Conservation (phyloP, 1,140 invertebrate genomes). For the Drosophila jambulina region DNA sequence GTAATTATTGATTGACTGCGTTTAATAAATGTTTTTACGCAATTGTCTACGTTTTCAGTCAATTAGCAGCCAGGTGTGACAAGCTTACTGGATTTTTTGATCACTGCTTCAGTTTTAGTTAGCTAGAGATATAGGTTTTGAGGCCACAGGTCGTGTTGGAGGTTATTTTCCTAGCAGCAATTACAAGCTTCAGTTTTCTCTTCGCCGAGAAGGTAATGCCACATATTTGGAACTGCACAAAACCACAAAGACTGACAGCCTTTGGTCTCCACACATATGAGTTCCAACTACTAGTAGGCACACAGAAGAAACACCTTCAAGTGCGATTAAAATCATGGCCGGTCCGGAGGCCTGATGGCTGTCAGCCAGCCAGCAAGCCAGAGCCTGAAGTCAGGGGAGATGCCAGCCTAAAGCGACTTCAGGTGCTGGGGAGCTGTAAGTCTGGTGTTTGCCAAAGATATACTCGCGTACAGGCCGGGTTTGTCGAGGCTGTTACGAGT, state of each 20-base stretch:
- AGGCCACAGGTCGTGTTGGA: constrained; percentile 7
- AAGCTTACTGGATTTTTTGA: neutral
- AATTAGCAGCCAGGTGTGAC: constrained; percentile 13
- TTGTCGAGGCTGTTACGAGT: constrained; percentile 62
- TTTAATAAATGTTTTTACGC: neutral
- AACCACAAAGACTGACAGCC: constrained; percentile 14
- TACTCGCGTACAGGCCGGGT: constrained; percentile 57
- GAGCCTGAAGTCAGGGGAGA: constrained; percentile 14
- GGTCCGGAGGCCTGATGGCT: constrained; percentile 33
- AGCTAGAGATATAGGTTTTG: neutral
- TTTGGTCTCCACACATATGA: constrained; percentile 10
- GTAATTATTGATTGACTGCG: constrained; percentile 11
- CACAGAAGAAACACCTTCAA: constrained; percentile 50
- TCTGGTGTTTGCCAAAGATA: constrained; percentile 69
- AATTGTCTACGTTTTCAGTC: neutral
- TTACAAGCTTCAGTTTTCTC: constrained; percentile 20
- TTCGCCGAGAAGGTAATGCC: constrained; percentile 16
- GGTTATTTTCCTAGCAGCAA: constrained; percentile 7
- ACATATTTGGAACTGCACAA: constrained; percentile 20
- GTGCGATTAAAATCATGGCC: constrained; percentile 52
- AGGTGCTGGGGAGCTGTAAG: constrained; percentile 59
- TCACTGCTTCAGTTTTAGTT: neutral
- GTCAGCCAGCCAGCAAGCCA: constrained; percentile 24
- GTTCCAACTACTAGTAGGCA: constrained; percentile 22
- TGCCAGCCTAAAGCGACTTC: constrained; percentile 21